A percentile compares a stretch with the other conserved stretches of the same genome.
Evolutionary conservation across 2,888 invertebrate genomes (phyloP).

Genomic region (Lithophane socia): DNA sequence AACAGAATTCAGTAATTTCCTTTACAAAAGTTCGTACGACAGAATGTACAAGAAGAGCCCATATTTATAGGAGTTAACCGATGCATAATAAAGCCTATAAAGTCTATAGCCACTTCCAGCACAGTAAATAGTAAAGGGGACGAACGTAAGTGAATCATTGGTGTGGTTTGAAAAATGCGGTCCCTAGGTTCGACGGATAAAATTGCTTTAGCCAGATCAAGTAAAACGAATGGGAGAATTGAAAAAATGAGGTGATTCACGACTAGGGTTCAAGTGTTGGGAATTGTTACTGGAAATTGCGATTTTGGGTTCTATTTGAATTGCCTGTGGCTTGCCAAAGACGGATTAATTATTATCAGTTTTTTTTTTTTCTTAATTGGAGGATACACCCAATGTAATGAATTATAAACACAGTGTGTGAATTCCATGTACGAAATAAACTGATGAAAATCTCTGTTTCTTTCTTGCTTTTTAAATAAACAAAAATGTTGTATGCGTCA

Average conservation of each 20-base stretch:
- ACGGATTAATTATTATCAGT: slow-evolving; percentile 21
- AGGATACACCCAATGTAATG: background rate
- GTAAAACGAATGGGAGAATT: slow-evolving; percentile 68
- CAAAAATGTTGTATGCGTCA: no score
- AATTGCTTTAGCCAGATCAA: slow-evolving; percentile 69
- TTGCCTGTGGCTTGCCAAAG: slow-evolving; percentile 8
- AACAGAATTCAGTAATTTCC: slow-evolving; percentile 39
- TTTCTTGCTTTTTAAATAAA: no score
- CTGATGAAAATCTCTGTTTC: no score
- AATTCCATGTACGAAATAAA: no score
- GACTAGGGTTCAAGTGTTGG: slow-evolving; percentile 50
- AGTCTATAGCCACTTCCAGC: slow-evolving; percentile 61
- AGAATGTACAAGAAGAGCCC: slow-evolving; percentile 34
- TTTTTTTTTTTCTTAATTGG: background rate
- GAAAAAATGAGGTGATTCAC: slow-evolving; percentile 69
- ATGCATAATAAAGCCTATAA: slow-evolving; percentile 62
- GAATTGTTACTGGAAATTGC: slow-evolving; percentile 48
- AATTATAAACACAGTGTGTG: no score
- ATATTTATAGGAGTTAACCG: slow-evolving; percentile 22
- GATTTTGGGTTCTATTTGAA: slow-evolving; percentile 38
- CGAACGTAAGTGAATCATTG: slow-evolving; percentile 69
- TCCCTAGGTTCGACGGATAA: slow-evolving; percentile 67
- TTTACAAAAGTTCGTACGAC: slow-evolving; percentile 34
- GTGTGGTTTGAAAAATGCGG: slow-evolving; percentile 70
- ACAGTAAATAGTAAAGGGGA: slow-evolving; percentile 65